Conservation (phyloP, 2,113 vertebrate genomes). For the Semnopithecus entellus region DNA sequence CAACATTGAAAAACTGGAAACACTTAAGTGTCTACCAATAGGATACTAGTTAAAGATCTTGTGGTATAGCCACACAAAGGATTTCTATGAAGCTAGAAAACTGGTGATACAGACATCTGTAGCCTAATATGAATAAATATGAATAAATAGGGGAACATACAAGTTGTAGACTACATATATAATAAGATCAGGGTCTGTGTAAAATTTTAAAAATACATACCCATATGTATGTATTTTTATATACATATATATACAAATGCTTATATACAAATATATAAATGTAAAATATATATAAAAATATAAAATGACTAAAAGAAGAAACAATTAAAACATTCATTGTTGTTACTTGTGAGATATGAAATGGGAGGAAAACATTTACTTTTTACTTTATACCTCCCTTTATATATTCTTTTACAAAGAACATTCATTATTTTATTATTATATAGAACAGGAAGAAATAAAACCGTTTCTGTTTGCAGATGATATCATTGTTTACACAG, state of each 20-base stretch:
- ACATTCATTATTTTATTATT: not conserved
- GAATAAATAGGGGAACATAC: not conserved
- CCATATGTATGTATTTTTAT: too few relatives aligned
- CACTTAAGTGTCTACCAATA: not conserved
- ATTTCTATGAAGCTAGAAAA: not conserved
- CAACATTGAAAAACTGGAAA: not conserved
- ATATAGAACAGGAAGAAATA: not conserved
- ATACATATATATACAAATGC: too few relatives aligned
- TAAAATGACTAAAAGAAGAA: not conserved
- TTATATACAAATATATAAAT: too few relatives aligned
- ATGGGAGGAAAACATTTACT: not conserved
- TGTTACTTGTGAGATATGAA: not conserved
- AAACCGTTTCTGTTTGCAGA: not conserved
- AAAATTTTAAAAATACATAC: not conserved
- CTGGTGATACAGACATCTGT: accelerated
- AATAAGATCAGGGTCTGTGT: not conserved
- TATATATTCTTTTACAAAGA: not conserved
- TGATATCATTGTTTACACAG: not conserved
- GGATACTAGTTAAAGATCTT: not conserved
- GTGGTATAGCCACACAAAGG: not conserved
- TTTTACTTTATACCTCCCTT: not conserved
- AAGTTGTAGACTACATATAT: not conserved
- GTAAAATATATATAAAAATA: too few relatives aligned
- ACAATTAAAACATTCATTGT: not conserved
- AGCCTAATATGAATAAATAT: not conserved